phyloP scores from a whole-genome alignment of 2,888 invertebrate species.

The Yponomeuta plumbellus region DNA sequence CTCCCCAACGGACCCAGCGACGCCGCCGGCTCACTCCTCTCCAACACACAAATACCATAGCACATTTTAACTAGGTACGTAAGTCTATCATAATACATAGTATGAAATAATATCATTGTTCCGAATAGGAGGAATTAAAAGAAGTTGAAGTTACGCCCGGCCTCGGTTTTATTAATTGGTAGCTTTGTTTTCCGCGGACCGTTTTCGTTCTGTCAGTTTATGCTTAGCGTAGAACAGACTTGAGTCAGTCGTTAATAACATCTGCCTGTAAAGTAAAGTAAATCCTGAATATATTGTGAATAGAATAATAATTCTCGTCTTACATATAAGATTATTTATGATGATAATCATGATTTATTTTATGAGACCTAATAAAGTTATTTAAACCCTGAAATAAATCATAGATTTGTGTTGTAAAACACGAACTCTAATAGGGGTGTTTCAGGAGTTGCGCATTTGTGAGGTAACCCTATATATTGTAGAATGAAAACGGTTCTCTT shows the following conservation, averaged over 20 bases:
- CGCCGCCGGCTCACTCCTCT: conserved; percentile 35
- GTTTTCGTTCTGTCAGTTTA: not conserved
- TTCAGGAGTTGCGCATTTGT: not conserved
- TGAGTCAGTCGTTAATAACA: no score
- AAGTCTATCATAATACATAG: not conserved
- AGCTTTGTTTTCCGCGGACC: not conserved
- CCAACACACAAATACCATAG: conserved; percentile 22
- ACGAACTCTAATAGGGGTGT: no score
- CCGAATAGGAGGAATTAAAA: not conserved
- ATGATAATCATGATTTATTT: no score
- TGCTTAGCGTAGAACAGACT: no score
- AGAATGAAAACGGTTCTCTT: not conserved
- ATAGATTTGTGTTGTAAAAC: no score
- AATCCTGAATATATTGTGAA: no score
- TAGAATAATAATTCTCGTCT: no score
- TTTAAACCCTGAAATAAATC: no score
- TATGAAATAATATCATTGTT: not conserved
- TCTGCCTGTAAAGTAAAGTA: no score
- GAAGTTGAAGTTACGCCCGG: not conserved
- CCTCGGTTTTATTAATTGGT: not conserved
- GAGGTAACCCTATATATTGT: not conserved
- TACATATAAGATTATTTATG: no score
- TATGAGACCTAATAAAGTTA: no score
- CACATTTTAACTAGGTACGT: conserved; percentile 13
- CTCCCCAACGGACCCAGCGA: conserved; percentile 57